A percentile compares a stretch with the other conserved stretches of the same genome.
phyloP scores from a whole-genome alignment of 2,113 vertebrate species.

The Megaleporinus macrocephalus region DNA sequence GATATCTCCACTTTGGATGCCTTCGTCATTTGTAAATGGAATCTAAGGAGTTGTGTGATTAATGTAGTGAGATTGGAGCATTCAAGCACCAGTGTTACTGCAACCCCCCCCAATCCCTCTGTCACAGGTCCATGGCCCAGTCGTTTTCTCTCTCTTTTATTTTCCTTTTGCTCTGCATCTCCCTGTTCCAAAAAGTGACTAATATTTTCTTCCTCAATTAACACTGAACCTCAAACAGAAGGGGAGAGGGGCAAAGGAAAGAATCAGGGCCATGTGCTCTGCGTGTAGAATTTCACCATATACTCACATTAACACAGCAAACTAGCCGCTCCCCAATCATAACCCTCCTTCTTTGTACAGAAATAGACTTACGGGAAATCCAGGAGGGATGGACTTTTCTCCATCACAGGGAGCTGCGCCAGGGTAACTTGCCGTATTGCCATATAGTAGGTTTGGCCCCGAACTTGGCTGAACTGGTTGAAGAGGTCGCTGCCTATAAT shows the following conservation, averaged over 20 bases:
- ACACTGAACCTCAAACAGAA: conserved; percentile 27
- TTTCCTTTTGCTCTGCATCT: conserved; percentile 60
- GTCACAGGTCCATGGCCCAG: conserved; percentile 44
- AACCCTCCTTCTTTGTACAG: conserved; percentile 13
- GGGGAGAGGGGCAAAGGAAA: conserved; percentile 37
- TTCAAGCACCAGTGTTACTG: conserved; percentile 21
- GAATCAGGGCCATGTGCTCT: conserved; percentile 55
- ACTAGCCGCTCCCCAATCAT: conserved; percentile 9
- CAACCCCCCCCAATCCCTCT: not conserved
- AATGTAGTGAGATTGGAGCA: conserved; percentile 33
- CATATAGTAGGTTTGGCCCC: not conserved
- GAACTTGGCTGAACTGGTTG: not conserved
- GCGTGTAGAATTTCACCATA: conserved; percentile 30
- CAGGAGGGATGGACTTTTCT: conserved; percentile 10
- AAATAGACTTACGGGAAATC: conserved; percentile 33
- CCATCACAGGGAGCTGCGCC: not conserved
- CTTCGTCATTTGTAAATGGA: conserved; percentile 36
- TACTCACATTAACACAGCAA: conserved; percentile 21
- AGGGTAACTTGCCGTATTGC: conserved; percentile 6
- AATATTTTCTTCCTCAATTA: conserved; percentile 73
- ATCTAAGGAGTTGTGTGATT: conserved; percentile 28
- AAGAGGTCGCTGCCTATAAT: not conserved
- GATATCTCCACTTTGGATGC: conserved; percentile 29
- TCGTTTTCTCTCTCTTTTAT: conserved; percentile 55
- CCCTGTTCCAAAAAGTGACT: conserved; percentile 68